Evolutionary conservation across 1,140 invertebrate genomes (phyloP), one percentile per base, ranked within the genome.

Genomic region (Bacillus rossius): DNA sequence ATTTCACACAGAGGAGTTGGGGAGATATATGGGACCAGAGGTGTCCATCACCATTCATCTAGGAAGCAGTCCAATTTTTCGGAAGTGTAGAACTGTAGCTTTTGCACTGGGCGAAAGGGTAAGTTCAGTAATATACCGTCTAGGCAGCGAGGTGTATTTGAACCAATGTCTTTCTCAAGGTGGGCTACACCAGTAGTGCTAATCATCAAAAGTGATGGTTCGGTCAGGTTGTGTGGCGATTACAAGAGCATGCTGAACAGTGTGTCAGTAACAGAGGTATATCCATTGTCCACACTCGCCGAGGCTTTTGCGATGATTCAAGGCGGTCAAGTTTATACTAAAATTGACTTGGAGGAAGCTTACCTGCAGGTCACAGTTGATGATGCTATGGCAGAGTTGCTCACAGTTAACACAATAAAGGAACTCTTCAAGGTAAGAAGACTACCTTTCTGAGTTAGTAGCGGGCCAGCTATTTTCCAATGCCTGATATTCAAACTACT

Each of bases 111-210:
- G n/a, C n/a, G n/a, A n/a, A n/a, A n/a, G n/a, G n/a, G n/a, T n/a
- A n/a, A n/a, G n/a, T n/a, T n/a, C n/a, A n/a, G n/a, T n/a, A n/a
- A n/a, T n/a, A n/a, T n/a, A n/a, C n/a, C n/a, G n/a, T n/a, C n/a
- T n/a, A n/a, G n/a, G n/a, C 22, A 49, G 8, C 61, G 71, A 57
- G 64, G 67, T 25, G 65, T 71, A 8, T 58, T 71, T 1, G 37
- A 59, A 22, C 42, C 45, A 26, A 65, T 73, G 3, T 40, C 62
- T 48, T 57, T 59, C 49, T 65, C 62, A 22, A 61, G 69, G 42
- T 79, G 71, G 73, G 74, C 68, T 5, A 69, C 73, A 16, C 74
- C 75, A 0, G 65, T 81, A 4, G 76, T 79, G 0, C 64, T 75
- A 0, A 72, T 81, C 8, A 40, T 73, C 29, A 81, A 81, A 65